Conservation (phyloP, 2,113 vertebrate species). For the Spilogale gracilis region DNA sequence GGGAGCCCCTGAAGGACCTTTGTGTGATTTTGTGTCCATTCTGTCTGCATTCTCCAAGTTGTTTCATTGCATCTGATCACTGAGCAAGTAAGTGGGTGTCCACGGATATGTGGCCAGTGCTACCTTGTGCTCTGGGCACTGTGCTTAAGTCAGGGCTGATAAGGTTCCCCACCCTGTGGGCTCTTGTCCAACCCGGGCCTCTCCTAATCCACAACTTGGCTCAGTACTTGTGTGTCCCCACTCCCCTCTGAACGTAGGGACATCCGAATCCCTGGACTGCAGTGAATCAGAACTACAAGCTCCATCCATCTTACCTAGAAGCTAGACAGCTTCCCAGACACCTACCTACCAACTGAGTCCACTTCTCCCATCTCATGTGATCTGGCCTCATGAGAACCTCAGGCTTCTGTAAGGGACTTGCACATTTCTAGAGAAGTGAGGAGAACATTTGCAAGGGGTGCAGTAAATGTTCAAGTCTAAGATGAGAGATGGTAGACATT, state of each 20-base stretch:
- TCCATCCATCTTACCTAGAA: background rate
- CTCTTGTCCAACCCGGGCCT: background rate
- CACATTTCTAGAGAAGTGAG: background rate
- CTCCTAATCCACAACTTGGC: background rate
- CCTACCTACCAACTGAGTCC: background rate
- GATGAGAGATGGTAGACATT: background rate
- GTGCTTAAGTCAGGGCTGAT: background rate
- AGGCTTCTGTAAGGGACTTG: background rate
- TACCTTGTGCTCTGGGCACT: background rate
- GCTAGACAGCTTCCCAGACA: background rate
- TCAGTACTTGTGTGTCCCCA: fast-evolving
- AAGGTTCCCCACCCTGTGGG: background rate
- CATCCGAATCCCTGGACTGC: background rate
- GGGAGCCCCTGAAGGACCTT: fast-evolving
- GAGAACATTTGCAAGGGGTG: background rate
- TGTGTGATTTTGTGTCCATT: background rate
- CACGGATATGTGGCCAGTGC: background rate
- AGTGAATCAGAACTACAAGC: background rate
- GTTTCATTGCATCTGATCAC: background rate
- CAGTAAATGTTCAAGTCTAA: background rate
- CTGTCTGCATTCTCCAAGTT: background rate
- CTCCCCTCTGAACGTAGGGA: background rate
- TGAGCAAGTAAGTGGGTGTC: background rate
- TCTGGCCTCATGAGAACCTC: background rate
- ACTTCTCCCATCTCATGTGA: fast-evolving